Base-by-base conservation (phyloP, 2,113 vertebrate species). In the Macaca fascicularis region DNA sequence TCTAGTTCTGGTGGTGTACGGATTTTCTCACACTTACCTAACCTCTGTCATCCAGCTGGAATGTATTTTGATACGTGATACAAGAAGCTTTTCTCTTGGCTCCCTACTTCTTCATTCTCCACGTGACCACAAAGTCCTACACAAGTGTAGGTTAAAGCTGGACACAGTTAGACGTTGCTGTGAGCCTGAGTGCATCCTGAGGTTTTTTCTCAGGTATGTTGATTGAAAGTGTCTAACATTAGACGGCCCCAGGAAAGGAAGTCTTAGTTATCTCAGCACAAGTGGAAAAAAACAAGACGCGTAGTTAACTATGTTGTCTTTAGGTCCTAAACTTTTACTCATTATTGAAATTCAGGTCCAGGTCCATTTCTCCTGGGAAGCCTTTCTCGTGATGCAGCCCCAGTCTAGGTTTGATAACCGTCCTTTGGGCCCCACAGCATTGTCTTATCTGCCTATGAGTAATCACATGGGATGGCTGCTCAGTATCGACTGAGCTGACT, bases 111-210 rank as follows among this genome's bases (percentile, higher is more conserved):
- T 52, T 90, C 48, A 1, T 8, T 48, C 38, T 79, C 38, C 19
- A 10, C 0, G 0, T 17, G 59, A 57, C 75, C 1, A 0, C 50
- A 20, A 70, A 57, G 64, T 38, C 22, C 16, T 4, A 10, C 30
- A 40, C 8, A 25, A 61, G 25, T 22, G 10, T n/a, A 8, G 8
- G 14, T 50, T n/a, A 70, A 50, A n/a, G 35, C 3, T 43, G 32
- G 23, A 67, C 1, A 25, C 1, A 14, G 5, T 13, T 11, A 35
- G 90, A 13, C 14, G 17, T 19, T 12, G 0, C 9, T 4, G 30
- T 35, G 75, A 48, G 27, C 32, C 3, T 2, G 27, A 64, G 19
- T 4, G 40, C 27, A 22, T 57, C 55, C 27, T 22, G 30, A 38
- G 57, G 10, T 27, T 48, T 13, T 5, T 35, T 76, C 32, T 20